Base-by-base conservation (phyloP, 1,140 invertebrate genomes). In the Andrena cerasifolii region DNA sequence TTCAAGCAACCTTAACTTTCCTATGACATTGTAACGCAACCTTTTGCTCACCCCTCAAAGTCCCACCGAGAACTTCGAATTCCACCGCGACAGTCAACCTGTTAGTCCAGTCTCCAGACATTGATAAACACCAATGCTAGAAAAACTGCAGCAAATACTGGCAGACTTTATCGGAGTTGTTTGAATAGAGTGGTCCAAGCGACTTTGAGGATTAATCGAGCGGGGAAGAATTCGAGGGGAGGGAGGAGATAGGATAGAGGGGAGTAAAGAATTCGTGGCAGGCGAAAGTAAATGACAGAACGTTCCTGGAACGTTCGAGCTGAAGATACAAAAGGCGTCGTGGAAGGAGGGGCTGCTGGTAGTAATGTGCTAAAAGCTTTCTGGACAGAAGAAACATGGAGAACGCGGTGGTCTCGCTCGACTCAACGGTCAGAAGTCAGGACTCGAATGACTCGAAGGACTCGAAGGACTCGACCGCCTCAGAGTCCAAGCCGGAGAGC, bases 341-440 rank as follows among this genome's bases (percentile, higher is more conserved):
- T 36, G 21, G 43, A 47, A 28, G 40, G 18, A 58, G 49, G 21
- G 43, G 43, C n/a, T n/a, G n/a, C n/a, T n/a, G 51, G 33, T 36
- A 61, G 75, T 62, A 12, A 71, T 62, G 56, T 6, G n/a, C 31
- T 71, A 49, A 24, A 61, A 43, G n/a, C 14, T n/a, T 14, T 24
- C 0, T 24, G 0, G 24, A 14, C 0, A 12, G 1, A 40, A n/a
- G 45, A 79, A 73, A 51, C 36, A 87, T 83, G 84, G 79, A 86
- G 58, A 82, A 83, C 49, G 24, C 78, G 49, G 45, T 24, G 28
- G 89, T 91, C 65, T 83, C 83, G 33, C 83, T 87, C 2, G 91
- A 92, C 75, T 91, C 88, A 67, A 92, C 91, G 12, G 91, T 92
- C 21, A 85, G 91, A 31, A 92, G 91, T 82, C 90, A 91, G 56